Conservation (phyloP, 2,113 vertebrate genomes). For the Cyanoramphus novaezelandiae region DNA sequence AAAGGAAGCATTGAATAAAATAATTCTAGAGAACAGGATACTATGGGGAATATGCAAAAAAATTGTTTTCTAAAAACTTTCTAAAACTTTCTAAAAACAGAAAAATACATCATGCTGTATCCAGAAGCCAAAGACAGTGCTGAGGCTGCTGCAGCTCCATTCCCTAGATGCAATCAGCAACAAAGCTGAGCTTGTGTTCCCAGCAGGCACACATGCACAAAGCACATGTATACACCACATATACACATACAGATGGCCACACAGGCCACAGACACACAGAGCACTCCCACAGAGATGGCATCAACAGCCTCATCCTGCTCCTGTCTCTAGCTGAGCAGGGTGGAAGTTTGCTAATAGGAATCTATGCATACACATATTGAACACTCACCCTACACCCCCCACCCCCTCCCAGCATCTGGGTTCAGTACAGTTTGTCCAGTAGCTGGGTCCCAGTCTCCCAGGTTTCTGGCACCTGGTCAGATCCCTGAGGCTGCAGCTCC, state of each 20-base stretch:
- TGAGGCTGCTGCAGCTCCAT: background rate
- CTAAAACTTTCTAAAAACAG: background rate
- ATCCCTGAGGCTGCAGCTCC: background rate
- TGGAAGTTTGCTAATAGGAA: background rate
- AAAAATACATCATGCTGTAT: background rate
- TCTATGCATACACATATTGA: background rate
- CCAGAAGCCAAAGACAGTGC: background rate
- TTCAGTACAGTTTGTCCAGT: background rate
- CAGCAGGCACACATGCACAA: rapidly evolving
- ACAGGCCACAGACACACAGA: background rate
- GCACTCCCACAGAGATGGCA: background rate
- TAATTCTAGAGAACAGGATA: background rate
- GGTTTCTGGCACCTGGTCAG: background rate
- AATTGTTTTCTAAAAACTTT: rapidly evolving
- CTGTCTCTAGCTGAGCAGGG: background rate
- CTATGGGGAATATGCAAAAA: background rate
- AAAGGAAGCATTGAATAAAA: background rate
- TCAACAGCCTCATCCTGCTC: background rate
- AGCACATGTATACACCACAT: rapidly evolving
- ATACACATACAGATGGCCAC: too few relatives aligned
- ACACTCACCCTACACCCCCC: background rate
- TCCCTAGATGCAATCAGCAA: background rate
- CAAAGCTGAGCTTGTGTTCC: background rate
- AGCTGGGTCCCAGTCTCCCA: background rate
- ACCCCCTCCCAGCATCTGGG: background rate